These are phyloP conservation scores for Megathymus violae DNA, from an alignment of 1,140 invertebrate species.

Conservation along the genomic window DNA sequence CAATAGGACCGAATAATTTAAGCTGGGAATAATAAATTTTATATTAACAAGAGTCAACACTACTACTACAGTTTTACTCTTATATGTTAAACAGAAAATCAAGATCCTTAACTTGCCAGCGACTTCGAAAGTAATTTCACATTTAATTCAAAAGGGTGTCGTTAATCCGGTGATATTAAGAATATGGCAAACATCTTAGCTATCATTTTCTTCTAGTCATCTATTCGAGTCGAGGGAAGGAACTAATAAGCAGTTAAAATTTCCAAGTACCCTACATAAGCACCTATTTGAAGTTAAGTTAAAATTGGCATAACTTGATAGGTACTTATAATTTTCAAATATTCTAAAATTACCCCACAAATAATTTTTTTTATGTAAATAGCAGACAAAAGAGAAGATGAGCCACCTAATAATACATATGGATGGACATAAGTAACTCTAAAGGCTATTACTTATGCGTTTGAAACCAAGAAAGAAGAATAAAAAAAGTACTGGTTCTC, in stretches of 20 bases:
- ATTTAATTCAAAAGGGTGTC: conserved; percentile 72
- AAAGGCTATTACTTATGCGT: too few relatives aligned
- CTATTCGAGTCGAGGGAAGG: conserved; percentile 39
- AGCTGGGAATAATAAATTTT: conserved; percentile 72
- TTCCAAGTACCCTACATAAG: conserved; percentile 31
- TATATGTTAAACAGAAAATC: conserved; percentile 39
- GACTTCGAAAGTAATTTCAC: conserved; percentile 58
- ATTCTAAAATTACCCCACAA: too few relatives aligned
- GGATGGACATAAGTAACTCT: too few relatives aligned
- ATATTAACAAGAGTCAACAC: conserved; percentile 67
- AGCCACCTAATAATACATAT: too few relatives aligned
- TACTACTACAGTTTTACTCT: conserved; percentile 37
- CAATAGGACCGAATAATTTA: conserved; percentile 77
- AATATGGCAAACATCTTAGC: conserved; percentile 58
- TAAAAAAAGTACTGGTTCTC: too few relatives aligned
- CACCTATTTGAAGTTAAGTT: too few relatives aligned
- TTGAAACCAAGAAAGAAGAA: too few relatives aligned
- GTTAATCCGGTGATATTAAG: conserved; percentile 78
- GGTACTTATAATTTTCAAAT: too few relatives aligned
- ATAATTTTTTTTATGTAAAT: too few relatives aligned
- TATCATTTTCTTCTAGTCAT: conserved; percentile 48
- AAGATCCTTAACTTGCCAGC: conserved; percentile 35
- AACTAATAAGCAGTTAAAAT: conserved; percentile 65
- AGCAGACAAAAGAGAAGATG: too few relatives aligned
- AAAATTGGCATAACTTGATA: too few relatives aligned